Evolutionary conservation across 1,140 invertebrate genomes (phyloP), one percentile per base, ranked within the genome.

Genomic region (Drosophila pectinifera): DNA sequence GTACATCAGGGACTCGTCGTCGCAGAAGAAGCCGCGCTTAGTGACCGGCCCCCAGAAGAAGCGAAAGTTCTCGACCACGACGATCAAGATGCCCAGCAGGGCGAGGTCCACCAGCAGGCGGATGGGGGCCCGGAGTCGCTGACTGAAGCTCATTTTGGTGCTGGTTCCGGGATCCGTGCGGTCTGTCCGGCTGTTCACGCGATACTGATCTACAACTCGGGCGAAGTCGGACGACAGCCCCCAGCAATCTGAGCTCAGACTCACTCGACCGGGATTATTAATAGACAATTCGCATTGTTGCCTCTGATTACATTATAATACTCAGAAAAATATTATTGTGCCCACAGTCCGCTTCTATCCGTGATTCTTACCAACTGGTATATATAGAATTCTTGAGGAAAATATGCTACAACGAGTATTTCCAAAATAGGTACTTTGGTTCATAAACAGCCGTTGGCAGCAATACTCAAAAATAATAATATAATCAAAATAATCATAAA

Each of bases 21-120:
- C 95, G 93, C 98, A 99, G 93, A 97, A 99, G 93, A 99, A 99
- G 10, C 98, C 98, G 57, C 98, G 94, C 64, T 97, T 96, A 31
- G 94, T 92, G 6, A 95, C 31, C 0, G 41, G 39, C 2, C 56
- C 48, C 62, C 51, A 75, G 8, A 91, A 6, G 1, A 5, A 8
- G 1, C 13, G 31, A 7, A 90, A 74, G 38, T 84, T 59, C 13
- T 34, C 28, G 1, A 38, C 24, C 3, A 90, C 20, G 8, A 63
- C 16, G 4, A 88, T 39, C 0, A 89, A 26, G 0, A 48, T n/a
- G 8, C 31, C 49, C 13, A 86, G 16, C 0, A 86, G 16, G n/a
- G 41, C 2, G 1, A 64, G 5, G 20, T 86, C 83, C 42, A 73
- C 42, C n/a, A 83, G 11, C 5, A 79, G 20, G 3, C 83, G 78